phyloP scores from a whole-genome alignment of 1,140 invertebrate species.

The Bombus balteatus region DNA sequence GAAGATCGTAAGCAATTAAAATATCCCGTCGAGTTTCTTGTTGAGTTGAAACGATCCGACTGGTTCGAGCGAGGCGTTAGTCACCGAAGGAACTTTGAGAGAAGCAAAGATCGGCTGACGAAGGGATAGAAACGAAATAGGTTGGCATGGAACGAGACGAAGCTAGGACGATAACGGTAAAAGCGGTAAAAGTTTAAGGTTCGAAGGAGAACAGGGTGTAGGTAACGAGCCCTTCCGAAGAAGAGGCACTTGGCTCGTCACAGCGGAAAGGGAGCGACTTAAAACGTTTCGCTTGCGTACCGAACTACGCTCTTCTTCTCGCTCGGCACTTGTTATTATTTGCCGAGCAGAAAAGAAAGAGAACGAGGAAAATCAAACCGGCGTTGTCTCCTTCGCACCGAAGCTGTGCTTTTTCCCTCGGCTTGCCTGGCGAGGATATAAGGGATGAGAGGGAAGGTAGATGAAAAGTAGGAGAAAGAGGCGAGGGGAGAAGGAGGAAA shows the following conservation, averaged over 20 bases:
- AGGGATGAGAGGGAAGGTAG: neutral
- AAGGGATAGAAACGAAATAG: neutral
- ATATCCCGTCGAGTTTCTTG: too few relatives aligned
- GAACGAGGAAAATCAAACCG: slow-evolving; percentile 4
- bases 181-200: neutral
- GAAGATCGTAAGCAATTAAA: too few relatives aligned
- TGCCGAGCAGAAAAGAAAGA: neutral
- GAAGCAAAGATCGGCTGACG: too few relatives aligned
- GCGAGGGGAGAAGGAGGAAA: neutral
- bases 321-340: slow-evolving; percentile 15
- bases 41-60: too few relatives aligned
- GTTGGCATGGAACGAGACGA: neutral
- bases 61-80: too few relatives aligned
- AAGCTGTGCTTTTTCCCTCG: neutral
- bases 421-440: neutral
- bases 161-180: neutral
- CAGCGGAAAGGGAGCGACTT: neutral
- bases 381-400: neutral
- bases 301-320: neutral
- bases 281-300: slow-evolving; percentile 16
- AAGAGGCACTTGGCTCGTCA: slow-evolving; percentile 26
- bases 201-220: neutral
- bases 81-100: too few relatives aligned
- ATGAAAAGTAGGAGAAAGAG: neutral
- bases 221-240: slow-evolving; percentile 21